Conservation (phyloP, 2,113 vertebrate species). For the Sterrhoptilus dennistouni region DNA sequence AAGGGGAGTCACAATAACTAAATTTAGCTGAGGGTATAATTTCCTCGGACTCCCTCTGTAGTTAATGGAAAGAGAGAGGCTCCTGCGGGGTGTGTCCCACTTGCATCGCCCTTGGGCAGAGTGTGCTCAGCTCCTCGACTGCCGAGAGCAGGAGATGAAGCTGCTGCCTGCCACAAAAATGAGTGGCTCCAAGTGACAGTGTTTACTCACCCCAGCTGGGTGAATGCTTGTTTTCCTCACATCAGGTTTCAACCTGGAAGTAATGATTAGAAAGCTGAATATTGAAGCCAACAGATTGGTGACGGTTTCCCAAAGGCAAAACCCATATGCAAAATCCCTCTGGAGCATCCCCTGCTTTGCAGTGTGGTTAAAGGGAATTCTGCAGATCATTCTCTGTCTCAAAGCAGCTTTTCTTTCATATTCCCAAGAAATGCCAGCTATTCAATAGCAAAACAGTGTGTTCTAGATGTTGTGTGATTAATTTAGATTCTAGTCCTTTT, state of each 20-base stretch:
- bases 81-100: neutral
- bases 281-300: neutral
- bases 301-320: neutral
- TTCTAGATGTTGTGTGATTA: neutral
- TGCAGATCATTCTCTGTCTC: neutral
- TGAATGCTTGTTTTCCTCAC: neutral
- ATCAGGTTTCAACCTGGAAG: neutral
- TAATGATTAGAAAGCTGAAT: neutral
- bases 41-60: constrained; percentile 46
- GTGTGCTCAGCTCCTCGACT: neutral
- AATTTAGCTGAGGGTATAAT: constrained; percentile 49
- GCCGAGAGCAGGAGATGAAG: neutral
- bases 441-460: neutral
- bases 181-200: neutral
- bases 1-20: constrained; percentile 53
- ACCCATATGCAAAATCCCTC: neutral
- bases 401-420: neutral
- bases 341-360: neutral
- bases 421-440: neutral
- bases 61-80: constrained; percentile 53
- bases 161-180: neutral
- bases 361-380: neutral
- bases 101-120: neutral
- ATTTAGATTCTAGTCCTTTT: neutral
- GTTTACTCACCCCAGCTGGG: neutral